phyloP scores from a whole-genome alignment of 2,113 vertebrate species.

The Hippoglossus stenolepis region DNA sequence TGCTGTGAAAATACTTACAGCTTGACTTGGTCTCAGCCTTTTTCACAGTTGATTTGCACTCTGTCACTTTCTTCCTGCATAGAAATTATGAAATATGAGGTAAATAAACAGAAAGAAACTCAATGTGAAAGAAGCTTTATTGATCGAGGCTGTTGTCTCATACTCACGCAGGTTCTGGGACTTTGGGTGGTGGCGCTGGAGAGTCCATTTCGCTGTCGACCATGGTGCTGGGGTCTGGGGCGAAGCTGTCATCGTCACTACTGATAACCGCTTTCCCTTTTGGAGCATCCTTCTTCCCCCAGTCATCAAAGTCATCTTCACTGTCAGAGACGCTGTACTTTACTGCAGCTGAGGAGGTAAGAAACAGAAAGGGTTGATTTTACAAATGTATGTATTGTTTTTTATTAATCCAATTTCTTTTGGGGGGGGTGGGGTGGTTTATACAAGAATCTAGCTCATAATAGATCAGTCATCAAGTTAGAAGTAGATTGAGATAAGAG shows the following conservation, averaged over 20 bases:
- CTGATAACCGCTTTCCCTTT: slow-evolving; percentile 39
- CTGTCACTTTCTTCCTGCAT: slow-evolving; percentile 71
- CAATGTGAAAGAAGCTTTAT: background rate
- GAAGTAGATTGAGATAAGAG: background rate
- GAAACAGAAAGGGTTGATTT: background rate
- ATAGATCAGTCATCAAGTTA: background rate
- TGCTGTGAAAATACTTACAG: slow-evolving; percentile 63
- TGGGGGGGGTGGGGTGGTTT: background rate
- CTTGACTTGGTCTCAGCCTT: slow-evolving; percentile 24
- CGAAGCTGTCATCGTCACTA: slow-evolving; percentile 62
- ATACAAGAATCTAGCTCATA: background rate
- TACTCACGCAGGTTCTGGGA: slow-evolving; percentile 68
- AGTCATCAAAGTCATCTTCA: slow-evolving; percentile 74
- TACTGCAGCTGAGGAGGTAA: slow-evolving; percentile 16
- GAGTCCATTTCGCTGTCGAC: slow-evolving; percentile 63
- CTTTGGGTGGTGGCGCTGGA: slow-evolving; percentile 47
- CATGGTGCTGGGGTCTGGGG: slow-evolving; percentile 1
- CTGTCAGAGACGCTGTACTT: slow-evolving; percentile 79
- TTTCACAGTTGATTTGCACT: slow-evolving; percentile 53
- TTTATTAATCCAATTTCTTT: no score
- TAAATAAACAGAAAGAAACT: background rate
- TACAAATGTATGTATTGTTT: background rate
- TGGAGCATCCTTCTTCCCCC: slow-evolving; percentile 43
- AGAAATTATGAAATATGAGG: background rate
- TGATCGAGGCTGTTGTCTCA: background rate